Base-by-base conservation (phyloP, 2,888 invertebrate genomes). In the Machimus atricapillus region DNA sequence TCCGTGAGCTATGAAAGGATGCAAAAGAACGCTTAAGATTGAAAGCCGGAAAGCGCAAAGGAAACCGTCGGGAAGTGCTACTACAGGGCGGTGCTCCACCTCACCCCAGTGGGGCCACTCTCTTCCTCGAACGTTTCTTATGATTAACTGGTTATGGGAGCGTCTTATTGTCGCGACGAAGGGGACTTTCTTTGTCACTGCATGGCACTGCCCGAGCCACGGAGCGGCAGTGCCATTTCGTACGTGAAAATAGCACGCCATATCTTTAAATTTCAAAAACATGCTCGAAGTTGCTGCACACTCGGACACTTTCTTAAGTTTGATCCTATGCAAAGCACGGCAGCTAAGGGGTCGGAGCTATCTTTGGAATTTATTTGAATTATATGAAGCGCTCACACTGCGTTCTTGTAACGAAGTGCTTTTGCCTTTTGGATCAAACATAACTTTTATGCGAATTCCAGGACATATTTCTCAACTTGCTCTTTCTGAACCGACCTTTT, bases 121-220 rank as follows among this genome's bases (percentile, higher is more conserved):
- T n/a, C 16, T 14, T 43, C 19, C 43, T 16, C 23, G 31, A 79
- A n/a, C 27, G 31, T 27, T 7, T 27, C 79, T 52, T 79, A 79
- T 79, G 79, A 79, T 79, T 79, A 79, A 79, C 79, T 79, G 79
- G 52, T 79, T 79, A 52, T 79, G 79, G 79, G 43, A 79, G 56
- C 31, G 52, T 79, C 52, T 79, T 79, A 79, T 79, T 79, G 52
- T 52, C 52, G 46, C 52, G 46, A 56, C 52, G 79, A 79, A 52
- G 79, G 79, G n/a, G 52, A 79, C 79, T 79, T 79, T 79, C 79
- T 79, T 79, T 79, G 79, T 79, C 79, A 79, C 79, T 31, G 79
- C 79, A 79, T 79, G 79, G 52, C 23, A 79, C 79, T 78, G 46
- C 31, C 27, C 79, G 43, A 19, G 46, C 46, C 52, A 56, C 3